Percentiles rank a stretch among this genome's conserved stretches.
These are phyloP conservation scores for Acanthosepion pharaonis DNA, from an alignment of 2,888 invertebrate genomes.

Conservation along the genomic window DNA sequence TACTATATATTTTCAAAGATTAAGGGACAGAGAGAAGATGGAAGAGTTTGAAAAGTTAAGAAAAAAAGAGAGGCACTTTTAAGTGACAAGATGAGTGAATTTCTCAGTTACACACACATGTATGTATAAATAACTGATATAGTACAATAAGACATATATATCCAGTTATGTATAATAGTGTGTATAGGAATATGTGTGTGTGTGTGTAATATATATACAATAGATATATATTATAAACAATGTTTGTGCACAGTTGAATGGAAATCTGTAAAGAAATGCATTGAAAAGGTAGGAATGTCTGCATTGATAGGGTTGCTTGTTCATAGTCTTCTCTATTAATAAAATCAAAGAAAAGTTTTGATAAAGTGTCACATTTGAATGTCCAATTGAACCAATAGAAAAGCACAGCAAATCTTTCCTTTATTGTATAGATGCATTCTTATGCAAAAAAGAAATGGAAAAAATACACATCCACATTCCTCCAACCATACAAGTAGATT, in stretches of 20 bases:
- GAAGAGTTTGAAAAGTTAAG: not conserved
- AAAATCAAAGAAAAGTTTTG: not conserved
- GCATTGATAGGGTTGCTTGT: not conserved
- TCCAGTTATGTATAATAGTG: not conserved
- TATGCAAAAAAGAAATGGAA: not conserved
- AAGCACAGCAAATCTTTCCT: not conserved
- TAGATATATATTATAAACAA: constrained; percentile 4
- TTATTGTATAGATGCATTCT: not conserved
- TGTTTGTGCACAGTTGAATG: not conserved
- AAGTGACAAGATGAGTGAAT: not conserved
- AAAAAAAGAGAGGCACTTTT: not conserved
- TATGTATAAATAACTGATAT: not conserved
- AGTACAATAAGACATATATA: not conserved
- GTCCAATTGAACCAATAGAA: no score
- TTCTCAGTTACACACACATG: not conserved
- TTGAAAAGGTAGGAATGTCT: not conserved
- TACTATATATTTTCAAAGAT: not conserved
- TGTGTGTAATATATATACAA: not conserved
- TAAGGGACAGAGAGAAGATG: not conserved
- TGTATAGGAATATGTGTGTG: not conserved
- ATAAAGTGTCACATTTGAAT: not conserved
- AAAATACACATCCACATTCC: no score
- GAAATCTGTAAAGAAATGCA: not conserved
- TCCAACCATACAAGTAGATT: no score
- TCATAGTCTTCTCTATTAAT: no score